A percentile compares a stretch with the other conserved stretches of the same genome.
Conservation (phyloP, 2,888 invertebrate species). For the Hemithea aestivaria region DNA sequence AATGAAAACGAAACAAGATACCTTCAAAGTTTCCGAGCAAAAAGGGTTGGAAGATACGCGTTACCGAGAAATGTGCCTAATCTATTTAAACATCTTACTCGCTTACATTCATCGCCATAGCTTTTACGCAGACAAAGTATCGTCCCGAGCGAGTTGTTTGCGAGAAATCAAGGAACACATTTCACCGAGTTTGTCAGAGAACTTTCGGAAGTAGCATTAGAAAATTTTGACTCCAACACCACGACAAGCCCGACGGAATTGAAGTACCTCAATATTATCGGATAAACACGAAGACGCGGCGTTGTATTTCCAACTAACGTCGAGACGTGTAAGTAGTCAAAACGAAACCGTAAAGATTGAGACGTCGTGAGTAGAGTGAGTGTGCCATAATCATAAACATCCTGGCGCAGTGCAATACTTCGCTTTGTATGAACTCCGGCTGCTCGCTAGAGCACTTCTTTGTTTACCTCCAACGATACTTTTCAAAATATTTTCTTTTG, state of each 20-base stretch:
- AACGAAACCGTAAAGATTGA: slow-evolving; percentile 58
- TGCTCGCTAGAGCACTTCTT: slow-evolving; percentile 61
- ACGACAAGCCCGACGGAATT: too few relatives aligned
- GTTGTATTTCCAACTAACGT: too few relatives aligned
- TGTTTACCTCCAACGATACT: slow-evolving; percentile 73
- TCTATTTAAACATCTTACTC: slow-evolving; percentile 25
- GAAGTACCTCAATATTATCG: too few relatives aligned
- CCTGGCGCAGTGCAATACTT: slow-evolving; percentile 67
- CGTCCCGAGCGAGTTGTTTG: slow-evolving; percentile 18
- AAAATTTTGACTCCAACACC: too few relatives aligned
- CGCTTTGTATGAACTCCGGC: slow-evolving; percentile 68
- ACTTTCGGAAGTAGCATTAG: too few relatives aligned
- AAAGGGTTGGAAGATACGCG: slow-evolving; percentile 42
- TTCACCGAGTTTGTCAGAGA: too few relatives aligned
- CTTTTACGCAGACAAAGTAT: slow-evolving; percentile 19
- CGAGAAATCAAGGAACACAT: slow-evolving; percentile 13
- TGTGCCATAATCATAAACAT: slow-evolving; percentile 72
- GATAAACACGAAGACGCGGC: too few relatives aligned
- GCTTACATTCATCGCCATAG: slow-evolving; percentile 20
- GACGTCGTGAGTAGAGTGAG: slow-evolving; percentile 55
- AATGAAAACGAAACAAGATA: slow-evolving; percentile 34
- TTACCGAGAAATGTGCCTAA: slow-evolving; percentile 27
- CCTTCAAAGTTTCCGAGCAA: slow-evolving; percentile 37
- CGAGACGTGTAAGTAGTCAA: slow-evolving; percentile 44
- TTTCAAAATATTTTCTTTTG: slow-evolving; percentile 73